Percentiles rank a stretch among this genome's conserved stretches.
phyloP scores from a whole-genome alignment of 2,797 vertebrate genomes.

The Ibycter americanus region DNA sequence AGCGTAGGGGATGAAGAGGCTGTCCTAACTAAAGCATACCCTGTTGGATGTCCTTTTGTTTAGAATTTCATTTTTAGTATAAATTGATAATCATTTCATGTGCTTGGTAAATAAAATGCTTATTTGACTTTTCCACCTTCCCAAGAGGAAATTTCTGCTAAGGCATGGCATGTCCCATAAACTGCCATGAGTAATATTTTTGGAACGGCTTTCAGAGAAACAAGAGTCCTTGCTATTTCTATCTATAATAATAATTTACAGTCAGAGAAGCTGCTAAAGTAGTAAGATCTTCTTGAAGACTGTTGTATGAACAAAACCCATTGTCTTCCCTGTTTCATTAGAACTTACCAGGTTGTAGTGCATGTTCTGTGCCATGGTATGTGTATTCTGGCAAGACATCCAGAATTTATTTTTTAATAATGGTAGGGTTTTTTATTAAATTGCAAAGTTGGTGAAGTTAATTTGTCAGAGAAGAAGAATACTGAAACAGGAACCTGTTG shows the following conservation, averaged over 20 bases:
- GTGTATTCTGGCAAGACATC: not conserved
- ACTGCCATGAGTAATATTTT: constrained; percentile 27
- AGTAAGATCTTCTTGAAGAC: not conserved
- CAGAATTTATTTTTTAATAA: not conserved
- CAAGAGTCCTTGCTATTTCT: not conserved
- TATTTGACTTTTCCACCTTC: not conserved
- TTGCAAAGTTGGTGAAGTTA: not conserved
- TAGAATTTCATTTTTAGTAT: not conserved
- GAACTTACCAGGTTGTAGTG: not conserved
- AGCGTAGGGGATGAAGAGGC: not conserved
- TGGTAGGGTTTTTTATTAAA: not conserved
- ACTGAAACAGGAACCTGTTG: constrained; percentile 81
- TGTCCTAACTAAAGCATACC: not conserved
- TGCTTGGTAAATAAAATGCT: not conserved
- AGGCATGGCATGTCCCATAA: not conserved
- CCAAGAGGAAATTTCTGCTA: constrained; percentile 21
- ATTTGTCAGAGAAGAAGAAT: constrained; percentile 12
- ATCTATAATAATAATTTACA: not conserved
- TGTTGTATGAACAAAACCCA: not conserved
- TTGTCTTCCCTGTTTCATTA: not conserved
- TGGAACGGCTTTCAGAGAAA: not conserved
- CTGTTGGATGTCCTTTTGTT: not conserved
- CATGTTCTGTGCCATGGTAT: not conserved
- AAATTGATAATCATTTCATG: not conserved
- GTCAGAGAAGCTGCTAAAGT: not conserved